phyloP scores from a whole-genome alignment of 2,888 invertebrate genomes.

The Ennomos quercinarius region DNA sequence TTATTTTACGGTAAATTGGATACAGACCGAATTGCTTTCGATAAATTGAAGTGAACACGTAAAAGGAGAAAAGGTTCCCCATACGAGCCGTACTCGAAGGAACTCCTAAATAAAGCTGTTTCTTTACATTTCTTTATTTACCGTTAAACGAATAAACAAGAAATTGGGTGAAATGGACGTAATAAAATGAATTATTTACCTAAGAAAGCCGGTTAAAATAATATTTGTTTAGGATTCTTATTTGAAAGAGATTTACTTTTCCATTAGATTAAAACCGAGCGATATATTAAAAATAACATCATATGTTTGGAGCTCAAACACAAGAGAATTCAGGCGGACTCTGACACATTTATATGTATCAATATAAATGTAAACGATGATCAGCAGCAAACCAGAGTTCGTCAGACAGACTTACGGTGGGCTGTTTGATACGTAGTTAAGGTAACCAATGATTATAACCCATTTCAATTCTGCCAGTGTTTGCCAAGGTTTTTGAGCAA shows the following conservation, averaged over 20 bases:
- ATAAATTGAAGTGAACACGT: conserved; percentile 30
- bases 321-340: too few relatives aligned
- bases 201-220: conserved; percentile 16
- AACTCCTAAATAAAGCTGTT: conserved; percentile 17
- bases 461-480: too few relatives aligned
- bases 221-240: conserved; percentile 24
- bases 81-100: background rate
- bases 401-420: too few relatives aligned
- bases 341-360: too few relatives aligned
- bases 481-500: too few relatives aligned
- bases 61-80: conserved; percentile 9
- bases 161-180: conserved; percentile 4
- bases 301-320: conserved; percentile 3
- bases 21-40: conserved; percentile 8
- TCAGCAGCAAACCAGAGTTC: too few relatives aligned
- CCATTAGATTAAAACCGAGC: background rate
- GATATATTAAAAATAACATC: background rate
- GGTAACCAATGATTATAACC: too few relatives aligned
- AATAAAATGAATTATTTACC: conserved; percentile 26
- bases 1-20: conserved; percentile 11
- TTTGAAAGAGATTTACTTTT: conserved; percentile 1
- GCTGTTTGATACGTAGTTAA: too few relatives aligned
- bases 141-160: background rate
- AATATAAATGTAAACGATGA: too few relatives aligned
- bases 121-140: conserved; percentile 17